Evolutionary conservation across 1,140 invertebrate species (phyloP), one percentile per base, ranked within the genome.

Genomic region (Cecropterus lyciades): DNA sequence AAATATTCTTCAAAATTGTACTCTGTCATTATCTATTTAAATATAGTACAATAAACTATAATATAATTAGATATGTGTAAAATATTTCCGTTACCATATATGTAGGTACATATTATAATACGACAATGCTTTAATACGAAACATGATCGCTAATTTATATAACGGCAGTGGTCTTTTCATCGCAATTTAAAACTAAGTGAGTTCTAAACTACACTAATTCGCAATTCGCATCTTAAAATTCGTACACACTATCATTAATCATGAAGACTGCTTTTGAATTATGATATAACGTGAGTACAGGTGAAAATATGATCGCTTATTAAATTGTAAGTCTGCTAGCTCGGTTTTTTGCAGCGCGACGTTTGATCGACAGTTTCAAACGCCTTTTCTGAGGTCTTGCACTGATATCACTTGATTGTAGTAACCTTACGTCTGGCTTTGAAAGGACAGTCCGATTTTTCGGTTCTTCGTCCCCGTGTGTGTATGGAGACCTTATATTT

Each of bases 161-260:
- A 17, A 30, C 52, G 33, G 52, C 33, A 4, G 27, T 55, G 16
- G 30, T 55, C 52, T 20, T 24, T 15, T 55, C 33, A 55, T 55
- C 52, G 10, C 15, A 55, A 55, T 55, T 55, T 55, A 40, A 40
- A 30, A 24, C 16, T 43, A 59, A 59, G 40, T 46, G 11, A 46
- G 42, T 46, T 45, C 42, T 46, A 45, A 59, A 59, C 42, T 45
- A 13, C n/a, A 45, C 42, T 59, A 59, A 59, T 59, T 59, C 55
- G 20, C 42, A 30, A 59, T 59, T 59, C 55, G 20, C 42, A 30
- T 30, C 13, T 27, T 10, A 30, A 46, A 13, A 45, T 51, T 51
- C 48, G 9, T 45, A 13, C 1, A 20, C n/a, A 40, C 42, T 59
- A 59, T 59, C 55, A 59, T 59, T 59, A 59, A 59, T 59, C 55